phyloP scores from a whole-genome alignment of 1,140 invertebrate genomes.

The Agrypnia vestita region DNA sequence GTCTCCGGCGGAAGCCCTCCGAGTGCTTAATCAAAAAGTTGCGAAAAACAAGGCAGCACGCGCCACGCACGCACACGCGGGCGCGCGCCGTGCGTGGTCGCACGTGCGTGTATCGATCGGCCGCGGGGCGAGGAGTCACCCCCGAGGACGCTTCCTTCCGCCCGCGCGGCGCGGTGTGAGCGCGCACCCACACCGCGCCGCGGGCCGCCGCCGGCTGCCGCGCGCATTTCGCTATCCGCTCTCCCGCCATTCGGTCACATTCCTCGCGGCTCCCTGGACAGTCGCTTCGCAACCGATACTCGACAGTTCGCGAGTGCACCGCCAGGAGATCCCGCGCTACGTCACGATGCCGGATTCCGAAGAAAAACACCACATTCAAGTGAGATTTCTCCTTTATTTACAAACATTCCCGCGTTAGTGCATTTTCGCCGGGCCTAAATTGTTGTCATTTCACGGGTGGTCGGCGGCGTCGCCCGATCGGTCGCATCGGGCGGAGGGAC shows the following conservation, averaged over 20 bases:
- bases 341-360: conserved; percentile 50
- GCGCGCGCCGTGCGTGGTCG: too few species aligned
- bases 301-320: neutral
- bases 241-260: conserved; percentile 38
- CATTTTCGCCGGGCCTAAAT: too few species aligned
- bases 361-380: conserved; percentile 54
- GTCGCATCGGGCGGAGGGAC: neutral
- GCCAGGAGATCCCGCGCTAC: neutral
- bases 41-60: neutral
- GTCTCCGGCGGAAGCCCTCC: too few species aligned
- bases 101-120: too few species aligned
- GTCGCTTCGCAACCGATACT: neutral
- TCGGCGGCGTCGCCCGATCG: too few species aligned
- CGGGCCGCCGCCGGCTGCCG: conserved; percentile 3
- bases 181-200: too few species aligned
- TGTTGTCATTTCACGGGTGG: too few species aligned
- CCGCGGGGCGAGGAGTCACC: too few species aligned
- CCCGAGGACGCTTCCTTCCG: too few species aligned
- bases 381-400: conserved; percentile 46
- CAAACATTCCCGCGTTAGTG: neutral
- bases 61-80: too few species aligned
- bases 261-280: neutral
- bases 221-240: conserved; percentile 28
- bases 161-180: conserved; percentile 18
- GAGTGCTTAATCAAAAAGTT: too few species aligned